Evolutionary conservation across 2,888 invertebrate species (phyloP).

Genomic region (Latheticus oryzae): DNA sequence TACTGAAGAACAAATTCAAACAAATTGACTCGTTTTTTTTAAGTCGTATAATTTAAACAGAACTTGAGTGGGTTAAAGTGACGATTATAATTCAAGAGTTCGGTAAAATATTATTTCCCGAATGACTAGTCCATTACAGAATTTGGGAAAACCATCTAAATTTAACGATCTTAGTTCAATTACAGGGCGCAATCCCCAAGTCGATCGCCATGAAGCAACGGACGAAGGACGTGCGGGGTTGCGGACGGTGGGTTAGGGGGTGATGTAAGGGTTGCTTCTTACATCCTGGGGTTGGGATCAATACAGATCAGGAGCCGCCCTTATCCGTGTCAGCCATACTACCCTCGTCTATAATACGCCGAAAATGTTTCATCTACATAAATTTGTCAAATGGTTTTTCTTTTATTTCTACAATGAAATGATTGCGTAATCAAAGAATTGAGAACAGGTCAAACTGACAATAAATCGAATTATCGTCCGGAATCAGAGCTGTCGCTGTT

Average conservation of each 20-base stretch:
- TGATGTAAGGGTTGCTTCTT: conserved; percentile 67
- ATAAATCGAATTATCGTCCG: conserved; percentile 37
- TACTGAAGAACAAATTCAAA: conserved; percentile 19
- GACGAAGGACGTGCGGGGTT: conserved; percentile 17
- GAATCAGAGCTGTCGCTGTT: conserved; percentile 26
- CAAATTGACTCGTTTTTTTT: conserved; percentile 4
- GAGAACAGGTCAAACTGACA: conserved; percentile 32
- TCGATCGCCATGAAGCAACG: conserved; percentile 48
- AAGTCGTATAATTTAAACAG: neutral
- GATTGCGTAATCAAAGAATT: conserved; percentile 22
- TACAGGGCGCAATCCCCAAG: conserved; percentile 55
- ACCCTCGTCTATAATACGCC: conserved; percentile 51
- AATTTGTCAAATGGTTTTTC: conserved; percentile 19
- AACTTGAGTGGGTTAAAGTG: neutral
- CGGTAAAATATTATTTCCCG: neutral
- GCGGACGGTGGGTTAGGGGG: conserved; percentile 50
- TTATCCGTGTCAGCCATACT: conserved; percentile 66
- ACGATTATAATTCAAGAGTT: neutral
- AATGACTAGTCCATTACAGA: no score
- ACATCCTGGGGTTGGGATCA: conserved; percentile 66
- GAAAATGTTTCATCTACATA: conserved; percentile 19
- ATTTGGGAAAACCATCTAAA: conserved; percentile 27
- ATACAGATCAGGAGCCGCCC: conserved; percentile 68
- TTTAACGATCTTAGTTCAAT: conserved; percentile 50
- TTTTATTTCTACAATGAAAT: conserved; percentile 23